Percentiles rank a stretch among this genome's conserved stretches.
These are phyloP conservation scores for Lepisosteus oculatus DNA, from an alignment of 2,113 vertebrate genomes.

Conservation along the genomic window DNA sequence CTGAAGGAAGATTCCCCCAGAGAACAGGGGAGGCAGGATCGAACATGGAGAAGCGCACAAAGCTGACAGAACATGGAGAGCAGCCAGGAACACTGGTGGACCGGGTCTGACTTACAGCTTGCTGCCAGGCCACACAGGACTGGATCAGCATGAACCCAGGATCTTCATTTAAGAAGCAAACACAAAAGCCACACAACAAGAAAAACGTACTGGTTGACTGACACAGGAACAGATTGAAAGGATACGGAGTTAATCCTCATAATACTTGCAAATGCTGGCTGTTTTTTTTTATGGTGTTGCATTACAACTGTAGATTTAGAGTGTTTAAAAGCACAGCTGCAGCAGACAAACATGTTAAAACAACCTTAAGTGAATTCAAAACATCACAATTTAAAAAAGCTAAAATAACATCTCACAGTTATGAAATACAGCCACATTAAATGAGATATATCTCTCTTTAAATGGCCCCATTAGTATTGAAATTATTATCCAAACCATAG, in stretches of 20 bases:
- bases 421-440: too few species aligned
- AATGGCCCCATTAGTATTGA: too few species aligned
- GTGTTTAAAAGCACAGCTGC: background rate
- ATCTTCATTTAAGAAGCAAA: background rate
- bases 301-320: background rate
- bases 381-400: too few species aligned
- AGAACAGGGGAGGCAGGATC: conserved; percentile 47
- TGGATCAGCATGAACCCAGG: conserved; percentile 32
- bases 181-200: background rate
- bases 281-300: background rate
- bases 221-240: conserved; percentile 15
- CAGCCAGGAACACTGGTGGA: conserved; percentile 44
- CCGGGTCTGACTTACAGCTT: conserved; percentile 46
- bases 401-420: too few species aligned
- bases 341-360: background rate
- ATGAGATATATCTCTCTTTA: too few species aligned
- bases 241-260: conserved; percentile 3
- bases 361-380: background rate
- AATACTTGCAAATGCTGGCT: conserved; percentile 4
- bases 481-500: too few species aligned
- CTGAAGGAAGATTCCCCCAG: conserved; percentile 29
- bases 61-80: conserved; percentile 20
- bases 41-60: conserved; percentile 39
- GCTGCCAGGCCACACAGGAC: conserved; percentile 37
- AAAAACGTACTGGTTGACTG: conserved; percentile 16